Evolutionary conservation across 2,888 invertebrate genomes (phyloP), one percentile per base, ranked within the genome.

Genomic region (Metalampra italica): DNA sequence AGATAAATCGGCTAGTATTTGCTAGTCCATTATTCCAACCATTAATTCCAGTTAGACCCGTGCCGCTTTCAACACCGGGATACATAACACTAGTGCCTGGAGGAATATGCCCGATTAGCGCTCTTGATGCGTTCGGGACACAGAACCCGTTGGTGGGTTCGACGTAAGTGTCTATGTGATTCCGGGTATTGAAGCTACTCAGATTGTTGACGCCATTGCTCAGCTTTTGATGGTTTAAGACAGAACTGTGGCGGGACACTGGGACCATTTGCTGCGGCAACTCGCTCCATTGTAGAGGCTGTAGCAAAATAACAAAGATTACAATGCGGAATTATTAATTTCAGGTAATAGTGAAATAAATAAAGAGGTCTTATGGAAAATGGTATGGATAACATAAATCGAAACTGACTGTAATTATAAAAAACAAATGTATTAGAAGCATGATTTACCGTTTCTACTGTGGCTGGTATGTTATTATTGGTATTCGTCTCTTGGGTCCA

Each of bases 211-310:
- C 47, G 36, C 57, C 57, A 14, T 56, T 59, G 4, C 46, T 46
- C n/a, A 41, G 3, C 22, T 12, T 38, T 29, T 38, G 58, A 54
- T 34, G 51, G 45, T 46, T 55, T 49, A 45, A 58, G 42, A 51
- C 50, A 29, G 56, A 5, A 22, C 22, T 5, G 22, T 34, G 11
- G n/a, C 7, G 9, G n/a, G n/a, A n/a, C 14, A 40, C 39, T 9
- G 53, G 34, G 46, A 41, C 49, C 14, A 59, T 47, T 9, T 7
- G 43, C 13, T 49, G 52, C 9, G 53, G 58, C 1, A 61, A 29
- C 9, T 60, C 60, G 15, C 39, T 60, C 75, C 76, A 75, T 46
- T 61, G 59, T 22, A 49, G 12, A 11, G 52, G 52, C 77, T 76
- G 66, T 41, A 64, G 68, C 2, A 43, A 40, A 55, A 52, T 15